Conservation (phyloP, 2,888 invertebrate genomes). For the Stenodera caucasica region DNA sequence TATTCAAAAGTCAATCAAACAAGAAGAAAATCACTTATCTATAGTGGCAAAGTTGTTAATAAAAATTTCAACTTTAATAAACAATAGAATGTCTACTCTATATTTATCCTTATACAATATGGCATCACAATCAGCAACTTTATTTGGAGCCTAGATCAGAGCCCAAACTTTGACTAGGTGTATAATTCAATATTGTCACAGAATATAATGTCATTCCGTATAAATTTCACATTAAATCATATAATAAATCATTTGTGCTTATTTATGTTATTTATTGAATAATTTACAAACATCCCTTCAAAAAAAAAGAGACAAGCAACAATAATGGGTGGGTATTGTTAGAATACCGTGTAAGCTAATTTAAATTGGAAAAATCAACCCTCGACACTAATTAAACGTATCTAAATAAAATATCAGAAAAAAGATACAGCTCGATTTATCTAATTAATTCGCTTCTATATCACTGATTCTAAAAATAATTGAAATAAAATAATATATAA, state of each 20-base stretch:
- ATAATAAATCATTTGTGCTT: background rate
- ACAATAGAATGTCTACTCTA: background rate
- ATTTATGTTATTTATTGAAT: background rate
- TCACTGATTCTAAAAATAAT: background rate
- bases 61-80: background rate
- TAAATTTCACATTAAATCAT: background rate
- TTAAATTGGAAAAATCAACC: background rate
- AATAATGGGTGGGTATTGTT: too few species aligned
- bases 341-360: too few species aligned
- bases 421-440: background rate
- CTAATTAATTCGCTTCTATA: background rate
- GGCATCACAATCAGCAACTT: too few species aligned
- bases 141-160: too few species aligned
- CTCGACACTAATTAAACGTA: background rate
- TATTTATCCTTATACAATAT: background rate
- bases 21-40: background rate
- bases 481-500: background rate
- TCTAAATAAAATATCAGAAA: background rate
- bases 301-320: too few species aligned
- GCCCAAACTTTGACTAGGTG: too few species aligned
- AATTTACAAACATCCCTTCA: background rate
- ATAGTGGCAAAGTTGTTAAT: background rate
- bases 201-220: background rate
- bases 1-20: slow-evolving; percentile 7
- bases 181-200: too few species aligned